Evolutionary conservation across 1,140 invertebrate genomes (phyloP), one percentile per base, ranked within the genome.

Genomic region (Platyscapa corneri): DNA sequence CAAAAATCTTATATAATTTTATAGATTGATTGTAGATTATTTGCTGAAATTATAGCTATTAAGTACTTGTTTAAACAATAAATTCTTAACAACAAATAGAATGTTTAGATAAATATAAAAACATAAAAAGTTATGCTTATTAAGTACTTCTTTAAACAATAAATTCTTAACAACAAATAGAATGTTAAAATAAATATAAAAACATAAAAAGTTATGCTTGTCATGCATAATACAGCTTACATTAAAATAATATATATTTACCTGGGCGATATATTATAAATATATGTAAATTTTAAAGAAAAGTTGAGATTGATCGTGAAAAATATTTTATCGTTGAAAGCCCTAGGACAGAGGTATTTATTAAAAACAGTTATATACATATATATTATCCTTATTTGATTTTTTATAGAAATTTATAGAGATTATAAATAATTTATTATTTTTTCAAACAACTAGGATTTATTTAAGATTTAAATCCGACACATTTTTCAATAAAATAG

Each of bases 391-490:
- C 6, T 42, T 39, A 42, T 74, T 74, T n/a, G 7, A 37, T 42
- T 42, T 39, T 42, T 72, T 74, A 74, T 42, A 5, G n/a, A 10
- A 74, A 74, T 74, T 74, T 74, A 42, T 74, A 74, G n/a, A n/a
- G 37, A 42, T 74, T 74, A 74, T 42, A 42, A 42, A 37, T n/a
- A 42, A 42, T 1, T 8, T 60, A 27, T 30, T 32, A 23, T 72
- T 34, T 72, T 72, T 39, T 72, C 6, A 74, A 42, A 3, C 67
- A 27, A 39, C 37, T 42, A n/a, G 18, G 23, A 74, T 74, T 42
- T 10, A 18, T 32, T 23, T 42, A 42, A 42, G 37, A 0, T n/a
- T 34, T 10, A 74, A 74, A 42, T 42, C 42, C 7, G 42, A 74
- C 42, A 42, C 7, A 23, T 74, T 74, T 42, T 42, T 74, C 23